Conservation (phyloP, 2,113 vertebrate species). For the Anoplopoma fimbria region DNA sequence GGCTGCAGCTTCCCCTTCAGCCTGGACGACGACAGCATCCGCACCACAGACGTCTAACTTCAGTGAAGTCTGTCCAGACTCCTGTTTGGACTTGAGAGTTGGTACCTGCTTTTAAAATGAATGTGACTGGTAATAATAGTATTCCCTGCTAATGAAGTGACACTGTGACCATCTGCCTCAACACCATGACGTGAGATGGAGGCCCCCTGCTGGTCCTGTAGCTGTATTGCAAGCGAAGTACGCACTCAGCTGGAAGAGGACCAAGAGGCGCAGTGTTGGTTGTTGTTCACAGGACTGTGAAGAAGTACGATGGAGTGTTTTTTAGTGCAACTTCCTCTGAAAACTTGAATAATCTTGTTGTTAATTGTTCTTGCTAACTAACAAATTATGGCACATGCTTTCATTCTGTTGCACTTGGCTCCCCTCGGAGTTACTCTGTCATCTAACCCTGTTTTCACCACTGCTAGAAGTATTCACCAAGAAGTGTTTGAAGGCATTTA, state of each 20-base stretch:
- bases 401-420: slow-evolving; percentile 56
- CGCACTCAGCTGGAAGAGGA: slow-evolving; percentile 30
- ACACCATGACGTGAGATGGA: slow-evolving; percentile 9
- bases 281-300: slow-evolving; percentile 68
- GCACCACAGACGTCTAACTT: slow-evolving; percentile 85
- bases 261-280: slow-evolving; percentile 50
- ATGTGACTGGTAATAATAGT: slow-evolving; percentile 65
- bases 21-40: slow-evolving; percentile 80
- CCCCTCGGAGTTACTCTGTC: slow-evolving; percentile 6
- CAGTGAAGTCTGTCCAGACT: slow-evolving; percentile 15
- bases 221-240: slow-evolving; percentile 51
- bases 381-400: slow-evolving; percentile 67
- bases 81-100: slow-evolving; percentile 41
- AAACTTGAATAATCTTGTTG: slow-evolving; percentile 78
- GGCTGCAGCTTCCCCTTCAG: slow-evolving; percentile 77
- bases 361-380: slow-evolving; percentile 53
- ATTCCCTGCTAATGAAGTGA: slow-evolving; percentile 64
- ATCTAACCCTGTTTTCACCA: slow-evolving; percentile 6
- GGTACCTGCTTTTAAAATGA: slow-evolving; percentile 63
- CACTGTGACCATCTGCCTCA: slow-evolving; percentile 50
- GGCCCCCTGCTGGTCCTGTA: slow-evolving; percentile 60
- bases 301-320: slow-evolving; percentile 56
- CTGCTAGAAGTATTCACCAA: slow-evolving; percentile 46
- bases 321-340: slow-evolving; percentile 62
- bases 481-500: slow-evolving; percentile 41